phyloP scores from a whole-genome alignment of 2,888 invertebrate species.

The Slavum lentiscoides region DNA sequence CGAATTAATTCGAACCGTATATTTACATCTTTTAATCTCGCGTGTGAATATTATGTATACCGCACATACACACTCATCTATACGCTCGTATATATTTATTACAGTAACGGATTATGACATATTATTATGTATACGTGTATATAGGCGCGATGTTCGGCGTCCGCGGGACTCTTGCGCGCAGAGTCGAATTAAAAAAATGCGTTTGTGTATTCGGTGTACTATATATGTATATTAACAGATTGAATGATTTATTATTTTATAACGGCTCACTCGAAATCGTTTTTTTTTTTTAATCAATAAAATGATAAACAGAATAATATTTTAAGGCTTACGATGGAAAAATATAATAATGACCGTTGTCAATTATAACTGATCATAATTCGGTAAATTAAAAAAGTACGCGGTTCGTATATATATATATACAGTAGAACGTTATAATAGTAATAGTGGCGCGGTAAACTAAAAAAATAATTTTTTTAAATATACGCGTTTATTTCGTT shows the following conservation, averaged over 20 bases:
- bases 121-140: not conserved
- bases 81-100: too few species aligned
- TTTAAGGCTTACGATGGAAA: not conserved
- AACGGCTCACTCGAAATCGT: not conserved
- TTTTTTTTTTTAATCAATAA: not conserved
- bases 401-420: too few species aligned
- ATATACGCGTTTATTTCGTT: too few species aligned
- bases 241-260: not conserved
- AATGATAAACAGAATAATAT: not conserved
- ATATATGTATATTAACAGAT: not conserved
- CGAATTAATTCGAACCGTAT: slow-evolving; percentile 2
- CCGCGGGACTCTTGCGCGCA: too few species aligned
- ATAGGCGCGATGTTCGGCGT: too few species aligned
- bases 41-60: not conserved
- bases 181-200: too few species aligned
- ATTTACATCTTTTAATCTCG: slow-evolving; percentile 11
- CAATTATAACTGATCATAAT: not conserved
- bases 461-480: too few species aligned
- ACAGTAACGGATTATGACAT: not conserved
- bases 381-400: not conserved
- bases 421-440: too few species aligned
- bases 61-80: too few species aligned
- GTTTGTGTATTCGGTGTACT: not conserved
- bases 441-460: too few species aligned
- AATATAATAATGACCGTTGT: not conserved